Evolutionary conservation across 2,888 invertebrate genomes (phyloP), one percentile per base, ranked within the genome.

Genomic region (Drosophila neonasuta): DNA sequence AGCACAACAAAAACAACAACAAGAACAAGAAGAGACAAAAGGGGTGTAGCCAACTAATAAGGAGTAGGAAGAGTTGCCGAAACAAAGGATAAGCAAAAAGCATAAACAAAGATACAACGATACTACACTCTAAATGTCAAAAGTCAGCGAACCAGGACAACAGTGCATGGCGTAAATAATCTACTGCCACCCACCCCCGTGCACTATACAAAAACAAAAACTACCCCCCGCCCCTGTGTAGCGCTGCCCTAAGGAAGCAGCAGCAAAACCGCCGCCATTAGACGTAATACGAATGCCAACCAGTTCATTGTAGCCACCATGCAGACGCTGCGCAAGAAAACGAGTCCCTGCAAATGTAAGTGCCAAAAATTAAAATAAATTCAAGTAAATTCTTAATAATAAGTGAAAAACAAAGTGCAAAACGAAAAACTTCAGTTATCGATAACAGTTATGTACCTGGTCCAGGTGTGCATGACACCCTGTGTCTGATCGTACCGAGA

Each of bases 311-410:
- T 86, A 68, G 88, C 86, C 74, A 91, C 86, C 91, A 97, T 97
- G 97, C 97, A 97, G 95, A 97, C 97, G 90, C 93, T 97, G 92
- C 93, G 97, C 91, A 96, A 97, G 93, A 96, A 96, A 94, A 96
- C 96, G 91, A 97, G 97, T 93, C 97, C 97, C 91, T 95, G 96
- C 92, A 97, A 97, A 94, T 96, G 97, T 97, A 93, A 97, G 96
- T 96, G 91, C 1, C 5, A 10, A 39, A 9, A 17, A 17, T 20
- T 17, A 1, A 36, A 42, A 42, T 5, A 6, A 24, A 17, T 44
- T 48, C 29, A 39, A 48, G n/a, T 17, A 17, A 63, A 4, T 30
- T 10, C 1, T 20, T 20, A 9, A 45, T 24, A 24, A 39, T 17
- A 20, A 30, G 46, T 49, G n/a, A 4, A 36, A 29, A 57, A 34